These are phyloP conservation scores for Trissolcus brochymenae DNA, from an alignment of 2,888 invertebrate species.

Conservation along the genomic window DNA sequence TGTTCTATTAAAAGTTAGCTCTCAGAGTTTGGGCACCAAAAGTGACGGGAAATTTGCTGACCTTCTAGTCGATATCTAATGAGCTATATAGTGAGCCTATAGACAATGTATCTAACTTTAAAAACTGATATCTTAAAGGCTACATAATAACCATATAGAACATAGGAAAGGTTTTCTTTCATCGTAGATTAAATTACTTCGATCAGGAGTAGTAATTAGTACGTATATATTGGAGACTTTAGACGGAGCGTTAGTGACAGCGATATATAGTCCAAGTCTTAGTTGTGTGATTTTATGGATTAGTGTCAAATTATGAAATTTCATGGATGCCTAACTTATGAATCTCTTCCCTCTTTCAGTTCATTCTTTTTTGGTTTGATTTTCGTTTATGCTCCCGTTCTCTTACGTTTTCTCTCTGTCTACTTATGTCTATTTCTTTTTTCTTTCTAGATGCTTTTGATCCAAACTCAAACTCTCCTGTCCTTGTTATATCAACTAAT, in stretches of 20 bases:
- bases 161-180: constrained; percentile 73
- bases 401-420: constrained; percentile 9
- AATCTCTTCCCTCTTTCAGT: constrained; percentile 51
- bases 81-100: constrained; percentile 73
- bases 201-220: constrained; percentile 71
- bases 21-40: constrained; percentile 37
- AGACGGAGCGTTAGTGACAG: constrained; percentile 72
- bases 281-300: constrained; percentile 76
- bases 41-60: constrained; percentile 61
- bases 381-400: constrained; percentile 12
- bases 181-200: constrained; percentile 73
- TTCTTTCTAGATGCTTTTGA: constrained; percentile 71
- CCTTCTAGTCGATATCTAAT: constrained; percentile 73
- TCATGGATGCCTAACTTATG: constrained; percentile 73
- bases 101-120: constrained; percentile 72
- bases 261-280: constrained; percentile 72
- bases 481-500: constrained; percentile 42
- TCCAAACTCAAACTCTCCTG: constrained; percentile 56
- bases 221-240: constrained; percentile 69
- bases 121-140: constrained; percentile 72
- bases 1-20: constrained; percentile 17
- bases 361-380: constrained; percentile 34
- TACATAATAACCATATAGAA: constrained; percentile 71
- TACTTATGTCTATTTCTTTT: constrained; percentile 46
- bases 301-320: constrained; percentile 77